Conservation (phyloP, 2,113 vertebrate species). For the Aspidoscelis tigris region DNA sequence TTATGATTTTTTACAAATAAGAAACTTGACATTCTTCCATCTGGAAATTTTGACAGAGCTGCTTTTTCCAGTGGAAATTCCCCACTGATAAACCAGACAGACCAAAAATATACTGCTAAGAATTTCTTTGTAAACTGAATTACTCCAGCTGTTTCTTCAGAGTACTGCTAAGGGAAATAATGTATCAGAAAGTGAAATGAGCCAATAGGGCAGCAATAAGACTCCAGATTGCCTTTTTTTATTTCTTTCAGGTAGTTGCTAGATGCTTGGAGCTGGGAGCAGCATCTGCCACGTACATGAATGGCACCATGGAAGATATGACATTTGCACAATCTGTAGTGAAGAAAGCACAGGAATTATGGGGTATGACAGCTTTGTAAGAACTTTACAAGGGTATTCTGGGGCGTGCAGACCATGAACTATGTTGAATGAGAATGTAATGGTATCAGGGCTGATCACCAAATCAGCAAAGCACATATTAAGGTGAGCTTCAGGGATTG, state of each 20-base stretch:
- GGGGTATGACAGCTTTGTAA: constrained; percentile 66
- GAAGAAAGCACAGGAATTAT: constrained; percentile 65
- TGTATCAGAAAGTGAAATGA: not conserved
- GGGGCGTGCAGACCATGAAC: no score
- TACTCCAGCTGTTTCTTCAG: constrained; percentile 1
- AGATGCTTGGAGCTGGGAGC: constrained; percentile 76
- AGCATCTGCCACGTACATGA: constrained; percentile 72
- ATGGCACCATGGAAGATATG: constrained; percentile 78
- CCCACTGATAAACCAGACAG: constrained; percentile 26
- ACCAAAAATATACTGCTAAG: constrained; percentile 10
- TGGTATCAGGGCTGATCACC: not conserved
- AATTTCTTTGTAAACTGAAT: not conserved
- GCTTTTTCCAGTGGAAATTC: constrained; percentile 33
- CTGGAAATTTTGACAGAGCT: constrained; percentile 13
- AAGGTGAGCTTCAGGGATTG: not conserved
- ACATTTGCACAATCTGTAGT: constrained; percentile 74
- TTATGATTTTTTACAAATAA: not conserved
- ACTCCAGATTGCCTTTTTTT: not conserved
- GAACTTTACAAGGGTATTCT: not conserved
- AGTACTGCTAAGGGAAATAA: not conserved
- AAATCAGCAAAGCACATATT: not conserved
- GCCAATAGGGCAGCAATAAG: fast-evolving
- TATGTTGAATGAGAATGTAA: no score
- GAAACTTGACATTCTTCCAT: not conserved
- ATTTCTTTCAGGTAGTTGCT: constrained; percentile 68